Evolutionary conservation across 1,140 invertebrate species (phyloP).

Genomic region (Cotesia glomerata): DNA sequence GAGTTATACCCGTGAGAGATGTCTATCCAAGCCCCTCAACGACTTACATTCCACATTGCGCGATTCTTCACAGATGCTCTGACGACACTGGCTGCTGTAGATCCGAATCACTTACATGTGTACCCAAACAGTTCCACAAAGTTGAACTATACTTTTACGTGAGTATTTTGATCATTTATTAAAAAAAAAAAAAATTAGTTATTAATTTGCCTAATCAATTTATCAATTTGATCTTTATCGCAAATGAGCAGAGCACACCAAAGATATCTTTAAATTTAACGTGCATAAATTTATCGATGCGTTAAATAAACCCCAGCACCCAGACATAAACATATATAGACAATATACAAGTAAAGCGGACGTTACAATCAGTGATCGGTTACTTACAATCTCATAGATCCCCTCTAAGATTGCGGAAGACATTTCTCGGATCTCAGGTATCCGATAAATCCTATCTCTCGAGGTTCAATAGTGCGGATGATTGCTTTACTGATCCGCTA

Average conservation of each 20-base stretch:
- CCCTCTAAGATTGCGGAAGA: constrained; percentile 10
- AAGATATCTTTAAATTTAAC: background rate
- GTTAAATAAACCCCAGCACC: too few species aligned
- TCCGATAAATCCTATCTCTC: constrained; percentile 8
- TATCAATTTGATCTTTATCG: too few species aligned
- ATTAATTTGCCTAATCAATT: background rate
- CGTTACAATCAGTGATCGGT: background rate
- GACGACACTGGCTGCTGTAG: constrained; percentile 79
- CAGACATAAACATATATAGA: background rate
- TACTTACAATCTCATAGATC: background rate
- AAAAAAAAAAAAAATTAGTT: background rate
- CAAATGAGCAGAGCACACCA: background rate
- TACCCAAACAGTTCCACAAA: constrained; percentile 68
- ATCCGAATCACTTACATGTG: constrained; percentile 69
- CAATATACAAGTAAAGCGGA: background rate
- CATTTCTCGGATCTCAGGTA: constrained; percentile 13
- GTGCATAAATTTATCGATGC: background rate
- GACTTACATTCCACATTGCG: constrained; percentile 76
- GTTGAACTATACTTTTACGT: constrained; percentile 77
- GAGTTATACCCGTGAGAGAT: constrained; percentile 69
- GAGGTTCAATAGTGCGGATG: constrained; percentile 13
- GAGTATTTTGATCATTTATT: constrained; percentile 57
- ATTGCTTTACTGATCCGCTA: constrained; percentile 11
- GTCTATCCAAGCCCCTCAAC: constrained; percentile 73
- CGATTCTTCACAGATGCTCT: constrained; percentile 75